A percentile compares a stretch with the other conserved stretches of the same genome.
Evolutionary conservation across 2,888 invertebrate genomes (phyloP).

Genomic region (Caenorhabditis uteleia): DNA sequence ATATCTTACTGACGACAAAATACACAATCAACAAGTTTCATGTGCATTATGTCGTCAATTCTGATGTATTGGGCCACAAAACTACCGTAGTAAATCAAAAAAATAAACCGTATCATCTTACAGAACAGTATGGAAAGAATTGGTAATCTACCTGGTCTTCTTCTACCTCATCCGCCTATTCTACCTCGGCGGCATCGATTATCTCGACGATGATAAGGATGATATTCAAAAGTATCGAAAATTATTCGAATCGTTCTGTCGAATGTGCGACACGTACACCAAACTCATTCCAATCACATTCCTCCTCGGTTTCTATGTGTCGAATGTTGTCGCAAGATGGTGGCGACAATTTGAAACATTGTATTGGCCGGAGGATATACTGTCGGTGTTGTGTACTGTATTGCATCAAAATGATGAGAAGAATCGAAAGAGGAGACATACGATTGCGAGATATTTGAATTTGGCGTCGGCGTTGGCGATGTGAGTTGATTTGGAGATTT

Average conservation of each 20-base stretch:
- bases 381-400: conserved; percentile 49
- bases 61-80: too few species aligned
- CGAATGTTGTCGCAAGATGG: conserved; percentile 54
- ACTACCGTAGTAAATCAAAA: background rate
- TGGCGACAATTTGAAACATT: conserved; percentile 57
- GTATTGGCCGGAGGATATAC: conserved; percentile 55
- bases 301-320: conserved; percentile 62
- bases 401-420: conserved; percentile 46
- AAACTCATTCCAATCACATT: conserved; percentile 59
- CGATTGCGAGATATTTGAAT: conserved; percentile 58
- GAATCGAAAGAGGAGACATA: conserved; percentile 42
- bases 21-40: too few species aligned
- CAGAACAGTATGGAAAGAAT: conserved; percentile 44
- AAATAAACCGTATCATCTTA: too few species aligned
- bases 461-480: conserved; percentile 53
- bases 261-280: conserved; percentile 55
- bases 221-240: conserved; percentile 15
- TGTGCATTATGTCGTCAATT: too few species aligned
- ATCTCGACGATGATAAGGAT: conserved; percentile 40
- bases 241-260: conserved; percentile 50
- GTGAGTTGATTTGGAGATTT: conserved; percentile 28
- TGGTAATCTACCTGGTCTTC: conserved; percentile 43
- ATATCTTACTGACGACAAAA: too few species aligned
- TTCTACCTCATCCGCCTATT: conserved; percentile 47
- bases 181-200: conserved; percentile 45